Evolutionary conservation across 30 jellyfish, hydroid and myxozoan genomes (phyloP).

Genomic region (Aurelia aurita): DNA sequence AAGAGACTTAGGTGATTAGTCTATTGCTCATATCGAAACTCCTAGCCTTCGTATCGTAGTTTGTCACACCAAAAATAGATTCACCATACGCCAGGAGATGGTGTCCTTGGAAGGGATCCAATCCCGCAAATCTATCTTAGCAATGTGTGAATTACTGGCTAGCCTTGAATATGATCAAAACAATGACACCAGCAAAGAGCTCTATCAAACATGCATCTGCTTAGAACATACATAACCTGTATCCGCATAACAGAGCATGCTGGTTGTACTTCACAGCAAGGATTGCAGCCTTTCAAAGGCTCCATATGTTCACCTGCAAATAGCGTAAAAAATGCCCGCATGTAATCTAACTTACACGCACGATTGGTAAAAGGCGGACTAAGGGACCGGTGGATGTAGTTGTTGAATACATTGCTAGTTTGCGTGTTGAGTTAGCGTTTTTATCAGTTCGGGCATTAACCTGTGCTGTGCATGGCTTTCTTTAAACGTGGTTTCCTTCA

Average conservation of each 20-base stretch:
- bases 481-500: too few species aligned
- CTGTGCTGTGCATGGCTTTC: too few species aligned
- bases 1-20: too few species aligned
- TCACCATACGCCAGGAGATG: too few species aligned
- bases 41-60: too few species aligned
- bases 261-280: slow-evolving; percentile 3
- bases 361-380: not conserved
- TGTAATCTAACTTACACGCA: not conserved
- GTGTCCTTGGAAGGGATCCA: too few species aligned
- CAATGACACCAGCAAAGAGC: too few species aligned
- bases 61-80: too few species aligned
- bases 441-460: too few species aligned
- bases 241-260: not conserved
- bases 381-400: not conserved
- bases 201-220: not conserved
- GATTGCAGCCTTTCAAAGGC: not conserved
- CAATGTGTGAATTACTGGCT: not conserved
- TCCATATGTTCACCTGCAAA: slow-evolving; percentile 9
- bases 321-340: not conserved
- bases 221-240: not conserved
- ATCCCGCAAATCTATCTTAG: not conserved
- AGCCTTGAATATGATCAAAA: not conserved
- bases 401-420: not conserved
- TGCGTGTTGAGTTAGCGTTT: not conserved
- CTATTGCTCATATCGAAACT: too few species aligned